Percentiles rank a stretch among this genome's conserved stretches.
Evolutionary conservation across 2,113 vertebrate genomes (phyloP).

Genomic region (Toxotes chatareus): DNA sequence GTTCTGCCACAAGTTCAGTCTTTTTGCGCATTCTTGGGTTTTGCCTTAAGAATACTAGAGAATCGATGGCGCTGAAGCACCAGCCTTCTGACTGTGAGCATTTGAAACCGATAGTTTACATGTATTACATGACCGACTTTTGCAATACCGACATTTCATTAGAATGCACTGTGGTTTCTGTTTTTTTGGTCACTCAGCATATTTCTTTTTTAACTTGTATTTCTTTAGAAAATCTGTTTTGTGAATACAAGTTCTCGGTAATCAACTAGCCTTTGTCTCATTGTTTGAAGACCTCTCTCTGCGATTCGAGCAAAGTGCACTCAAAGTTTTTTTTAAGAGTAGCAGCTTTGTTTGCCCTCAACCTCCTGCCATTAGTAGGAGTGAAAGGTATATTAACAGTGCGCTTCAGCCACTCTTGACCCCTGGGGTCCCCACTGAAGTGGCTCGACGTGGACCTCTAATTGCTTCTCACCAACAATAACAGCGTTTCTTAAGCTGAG

Average conservation of each 20-base stretch:
- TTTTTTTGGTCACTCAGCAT: not conserved
- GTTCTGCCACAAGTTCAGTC: too few species aligned
- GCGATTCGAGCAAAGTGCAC: conserved; percentile 34
- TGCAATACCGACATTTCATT: too few species aligned
- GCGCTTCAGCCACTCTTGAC: conserved; percentile 69
- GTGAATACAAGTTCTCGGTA: not conserved
- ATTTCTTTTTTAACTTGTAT: conserved; percentile 13
- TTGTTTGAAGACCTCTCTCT: conserved; percentile 20
- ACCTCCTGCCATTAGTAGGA: conserved; percentile 44
- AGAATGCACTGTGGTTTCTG: conserved; percentile 1
- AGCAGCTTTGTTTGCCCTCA: conserved; percentile 58
- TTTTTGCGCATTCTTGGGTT: conserved; percentile 3
- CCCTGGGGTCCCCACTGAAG: conserved; percentile 53
- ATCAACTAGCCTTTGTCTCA: conserved; percentile 18
- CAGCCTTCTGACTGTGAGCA: not conserved
- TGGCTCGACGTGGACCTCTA: conserved; percentile 58
- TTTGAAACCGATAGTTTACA: not conserved
- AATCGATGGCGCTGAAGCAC: not conserved
- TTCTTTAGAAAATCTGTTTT: not conserved
- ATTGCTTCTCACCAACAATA: conserved; percentile 75
- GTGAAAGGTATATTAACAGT: conserved; percentile 68
- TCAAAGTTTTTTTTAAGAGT: conserved; percentile 19
- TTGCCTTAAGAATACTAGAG: not conserved
- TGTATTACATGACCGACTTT: not conserved
- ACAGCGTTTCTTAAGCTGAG: conserved; percentile 33